Evolutionary conservation across 2,113 vertebrate genomes (phyloP), one percentile per base, ranked within the genome.

Genomic region (western clawed frog (Xenopus tropicalis)): DNA sequence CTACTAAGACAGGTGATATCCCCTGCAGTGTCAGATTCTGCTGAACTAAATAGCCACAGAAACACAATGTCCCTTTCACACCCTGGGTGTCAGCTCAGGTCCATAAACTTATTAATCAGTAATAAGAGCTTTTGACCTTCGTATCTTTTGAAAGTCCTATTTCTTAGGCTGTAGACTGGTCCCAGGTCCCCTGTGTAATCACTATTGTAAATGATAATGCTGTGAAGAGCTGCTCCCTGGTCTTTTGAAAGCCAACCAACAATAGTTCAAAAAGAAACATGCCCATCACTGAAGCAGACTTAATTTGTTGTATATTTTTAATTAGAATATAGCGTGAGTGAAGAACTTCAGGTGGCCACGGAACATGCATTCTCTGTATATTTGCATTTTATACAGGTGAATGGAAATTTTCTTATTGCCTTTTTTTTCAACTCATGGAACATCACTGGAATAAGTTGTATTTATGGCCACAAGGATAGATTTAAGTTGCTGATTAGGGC

Each of bases 1-100:
- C 57, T 70, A 65, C 57, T 66, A 63, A 79, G 77, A 51, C 69
- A 86, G 80, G 81, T 80, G 83, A 80, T 72, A 82, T 78, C 11
- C 0, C 20, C 48, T 64, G 78, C 77, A 79, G 44, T 72, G 80
- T 77, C 70, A 3, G 78, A 71, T 69, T 86, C 84, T 84, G 82
- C 79, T 77, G 83, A 77, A 71, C 56, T 72, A 80, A 79, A 78
- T 80, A 78, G 78, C 79, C 61, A 48, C 77, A 84, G 65, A 70
- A 29, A 25, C 3, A 0, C 24, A 46, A 56, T 65, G 1, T 59
- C 11, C 71, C 66, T 42, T 78, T 75, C 23, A 66, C 59, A 68
- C 44, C 52, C 78, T 71, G 16, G 0, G 4, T 74, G 61, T 56
- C 25, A 78, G 20, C 70, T 23, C 7, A 14, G 12, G 46, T 48